Percentiles rank a stretch among this genome's conserved stretches.
These are phyloP conservation scores for Acrocephalus arundinaceus DNA, from an alignment of 2,113 vertebrate genomes.

Conservation along the genomic window DNA sequence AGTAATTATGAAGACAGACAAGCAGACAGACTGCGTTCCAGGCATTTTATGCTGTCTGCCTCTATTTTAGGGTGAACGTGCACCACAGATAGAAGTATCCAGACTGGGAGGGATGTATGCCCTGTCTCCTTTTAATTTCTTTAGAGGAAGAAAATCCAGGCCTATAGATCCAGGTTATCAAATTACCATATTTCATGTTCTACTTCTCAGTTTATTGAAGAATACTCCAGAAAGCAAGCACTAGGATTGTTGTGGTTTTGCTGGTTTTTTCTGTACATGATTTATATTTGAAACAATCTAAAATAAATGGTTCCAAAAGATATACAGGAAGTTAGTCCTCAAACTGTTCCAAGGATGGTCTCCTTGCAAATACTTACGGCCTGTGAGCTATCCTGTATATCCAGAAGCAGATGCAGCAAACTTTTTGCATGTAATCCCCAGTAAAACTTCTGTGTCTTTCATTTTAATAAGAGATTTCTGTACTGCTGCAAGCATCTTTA, in stretches of 20 bases:
- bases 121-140: neutral
- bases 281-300: neutral
- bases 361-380: neutral
- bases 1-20: neutral
- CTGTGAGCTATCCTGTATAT: neutral
- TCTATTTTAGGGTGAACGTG: neutral
- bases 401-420: neutral
- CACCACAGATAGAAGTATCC: neutral
- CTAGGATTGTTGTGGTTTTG: neutral
- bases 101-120: neutral
- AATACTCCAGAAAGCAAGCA: neutral
- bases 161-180: neutral
- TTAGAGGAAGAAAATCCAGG: neutral
- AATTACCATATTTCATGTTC: neutral
- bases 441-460: neutral
- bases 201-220: neutral
- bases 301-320: neutral
- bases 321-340: neutral
- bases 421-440: neutral
- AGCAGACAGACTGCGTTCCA: slow-evolving; percentile 15
- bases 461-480: neutral
- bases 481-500: neutral
- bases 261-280: neutral
- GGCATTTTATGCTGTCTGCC: slow-evolving; percentile 38
- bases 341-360: neutral